Evolutionary conservation across 2,797 vertebrate genomes (phyloP).

Genomic region (Xenentodon cancila): DNA sequence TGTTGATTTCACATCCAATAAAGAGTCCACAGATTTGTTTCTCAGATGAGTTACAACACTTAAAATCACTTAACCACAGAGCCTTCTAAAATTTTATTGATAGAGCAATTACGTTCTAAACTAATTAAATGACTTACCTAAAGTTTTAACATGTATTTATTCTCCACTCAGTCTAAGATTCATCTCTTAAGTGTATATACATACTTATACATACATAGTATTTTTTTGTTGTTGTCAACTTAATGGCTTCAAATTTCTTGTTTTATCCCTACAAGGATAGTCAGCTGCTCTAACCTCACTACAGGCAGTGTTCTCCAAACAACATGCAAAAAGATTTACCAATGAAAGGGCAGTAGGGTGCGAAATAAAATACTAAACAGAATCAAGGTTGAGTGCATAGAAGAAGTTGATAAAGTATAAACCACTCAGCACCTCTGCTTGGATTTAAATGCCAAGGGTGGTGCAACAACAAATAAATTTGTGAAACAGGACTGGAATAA

Average conservation of each 20-base stretch:
- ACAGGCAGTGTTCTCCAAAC: too few relatives aligned
- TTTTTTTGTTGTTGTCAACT: too few relatives aligned
- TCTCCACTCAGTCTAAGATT: neutral
- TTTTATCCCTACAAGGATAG: too few relatives aligned
- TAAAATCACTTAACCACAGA: conserved; percentile 5
- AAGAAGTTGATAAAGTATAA: neutral
- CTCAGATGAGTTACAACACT: neutral
- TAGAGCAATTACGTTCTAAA: neutral
- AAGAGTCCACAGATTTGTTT: conserved; percentile 5
- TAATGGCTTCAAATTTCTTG: too few relatives aligned
- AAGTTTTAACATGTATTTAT: too few relatives aligned
- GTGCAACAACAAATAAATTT: neutral
- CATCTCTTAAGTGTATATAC: neutral
- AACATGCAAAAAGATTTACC: neutral
- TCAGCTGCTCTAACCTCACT: too few relatives aligned
- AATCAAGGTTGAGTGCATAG: neutral
- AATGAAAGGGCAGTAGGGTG: neutral
- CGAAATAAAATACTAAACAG: neutral
- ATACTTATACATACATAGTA: too few relatives aligned
- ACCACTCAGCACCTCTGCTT: neutral
- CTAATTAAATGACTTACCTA: neutral
- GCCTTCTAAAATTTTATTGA: neutral
- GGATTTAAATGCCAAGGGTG: neutral
- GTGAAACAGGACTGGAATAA: too few relatives aligned
- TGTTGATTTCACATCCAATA: conserved; percentile 14